Evolutionary conservation across 1,140 invertebrate species (phyloP), one percentile per base, ranked within the genome.

Genomic region (Lepidurus couesii): DNA sequence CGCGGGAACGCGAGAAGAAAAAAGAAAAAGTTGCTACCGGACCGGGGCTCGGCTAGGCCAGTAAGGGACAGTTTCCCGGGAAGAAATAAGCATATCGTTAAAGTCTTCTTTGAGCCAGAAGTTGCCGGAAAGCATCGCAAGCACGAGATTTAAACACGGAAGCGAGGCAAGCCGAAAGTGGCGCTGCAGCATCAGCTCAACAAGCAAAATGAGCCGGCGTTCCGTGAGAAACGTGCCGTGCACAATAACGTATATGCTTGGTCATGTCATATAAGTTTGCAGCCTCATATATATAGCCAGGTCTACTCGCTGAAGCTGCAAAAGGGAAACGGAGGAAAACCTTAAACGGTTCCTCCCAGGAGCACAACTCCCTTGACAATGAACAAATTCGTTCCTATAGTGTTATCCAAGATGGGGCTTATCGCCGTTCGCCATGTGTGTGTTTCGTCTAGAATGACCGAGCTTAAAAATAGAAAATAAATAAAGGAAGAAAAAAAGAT

Each of bases 321-420:
- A 65, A 65, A 65, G 47, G 47, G 21, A 21, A 65, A 65, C 21
- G 21, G 4, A 16, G 13, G 47, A 13, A 21, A 65, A 21, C 53
- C 53, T 65, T 65, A 65, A 65, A 65, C 53, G 53, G 13, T 65
- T 65, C 53, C 53, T 65, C 53, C n/a, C n/a, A 13, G 21, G 53
- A 65, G 53, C 53, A 65, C 8, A 9, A 21, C 53, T 65, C 53
- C 21, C 53, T 65, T 21, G 53, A 65, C 53, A 65, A 65, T 65
- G 53, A 65, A 65, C 53, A 65, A 65, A 65, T 65, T 65, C 21
- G 53, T 65, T 13, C 53, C 53, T 65, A 65, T 65, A 65, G 53
- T 65, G 53, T 65, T 65, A 65, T 65, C 8, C 53, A 13, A 65
- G 53, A 65, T n/a, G 53, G 16, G 16, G 53, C 21, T 16, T 65